These are phyloP conservation scores for Manacus vitellinus DNA, from an alignment of 2,113 vertebrate species.

Conservation along the genomic window DNA sequence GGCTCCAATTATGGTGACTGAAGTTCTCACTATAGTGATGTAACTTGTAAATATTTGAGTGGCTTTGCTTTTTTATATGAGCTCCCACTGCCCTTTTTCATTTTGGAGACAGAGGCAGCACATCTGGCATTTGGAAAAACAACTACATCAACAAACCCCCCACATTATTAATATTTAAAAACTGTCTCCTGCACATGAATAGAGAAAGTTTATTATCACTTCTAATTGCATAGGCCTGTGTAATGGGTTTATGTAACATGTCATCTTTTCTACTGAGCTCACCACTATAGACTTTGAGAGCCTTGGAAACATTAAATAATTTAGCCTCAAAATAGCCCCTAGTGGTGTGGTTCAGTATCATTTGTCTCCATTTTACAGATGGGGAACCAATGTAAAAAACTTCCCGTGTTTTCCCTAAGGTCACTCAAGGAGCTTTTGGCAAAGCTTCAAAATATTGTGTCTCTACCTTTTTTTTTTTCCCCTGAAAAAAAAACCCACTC, in stretches of 20 bases:
- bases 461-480: neutral
- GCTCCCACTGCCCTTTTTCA: constrained; percentile 33
- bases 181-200: constrained; percentile 21
- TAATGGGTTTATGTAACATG: constrained; percentile 6
- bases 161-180: constrained; percentile 65
- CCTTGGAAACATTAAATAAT: constrained; percentile 37
- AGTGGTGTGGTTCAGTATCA: neutral
- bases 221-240: constrained; percentile 27
- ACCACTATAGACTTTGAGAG: neutral
- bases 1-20: constrained; percentile 3
- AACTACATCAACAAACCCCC: neutral
- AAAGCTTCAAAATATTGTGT: neutral
- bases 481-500: neutral
- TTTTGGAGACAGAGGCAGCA: constrained; percentile 33
- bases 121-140: constrained; percentile 38
- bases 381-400: neutral
- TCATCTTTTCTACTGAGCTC: neutral
- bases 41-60: constrained; percentile 73
- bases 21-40: constrained; percentile 50
- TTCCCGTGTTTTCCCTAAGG: neutral
- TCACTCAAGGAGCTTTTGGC: neutral
- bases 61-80: constrained; percentile 51
- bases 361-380: constrained; percentile 49
- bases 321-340: constrained; percentile 29
- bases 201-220: constrained; percentile 36